Evolutionary conservation across 2,113 vertebrate genomes (phyloP), one percentile per base, ranked within the genome.

Genomic region (Nannobrachium achirus): DNA sequence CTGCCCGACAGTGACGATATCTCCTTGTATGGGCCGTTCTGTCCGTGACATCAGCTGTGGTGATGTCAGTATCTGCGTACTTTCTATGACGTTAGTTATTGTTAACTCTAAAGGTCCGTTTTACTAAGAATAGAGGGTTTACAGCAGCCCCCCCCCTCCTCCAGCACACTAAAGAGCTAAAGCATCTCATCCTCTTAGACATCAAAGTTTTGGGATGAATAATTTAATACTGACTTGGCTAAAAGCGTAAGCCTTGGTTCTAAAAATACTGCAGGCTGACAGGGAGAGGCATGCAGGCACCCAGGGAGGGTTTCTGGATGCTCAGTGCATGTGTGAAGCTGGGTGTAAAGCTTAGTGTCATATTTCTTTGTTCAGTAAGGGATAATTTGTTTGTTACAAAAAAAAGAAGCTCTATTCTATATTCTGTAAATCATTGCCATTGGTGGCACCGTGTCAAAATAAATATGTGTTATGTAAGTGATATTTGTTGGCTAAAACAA

Each of bases 141-240:
- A 33, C 25, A 33, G 25, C 3, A 3, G 3, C 25, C 25, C 25
- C 25, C 25, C 2, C 25, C 25, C 25, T 4, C 25, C 8, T 45
- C 25, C 39, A 33, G 25, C 25, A 10, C 39, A 33, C 16, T 45
- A n/a, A 33, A 56, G 38, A 60, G 45, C 64, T 66, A 61, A 81
- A 66, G 44, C 38, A 4, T 55, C 63, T 44, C 56, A 58, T 75
- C 73, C 25, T 15, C 56, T 41, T 57, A 67, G n/a, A 82, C 67
- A 59, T 66, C 76, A 76, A 69, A 74, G 49, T 63, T 72, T 75
- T 63, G 41, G 66, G 71, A 84, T 83, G 56, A 73, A 83, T 77
- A 58, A 86, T 79, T 83, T 75, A 81, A 79, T 61, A 75, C 58
- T 57, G 25, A 58, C 56, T 72, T 7, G 14, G 53, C 78, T 75